phyloP scores from a whole-genome alignment of 1,140 invertebrate species.

The Bombus balteatus region DNA sequence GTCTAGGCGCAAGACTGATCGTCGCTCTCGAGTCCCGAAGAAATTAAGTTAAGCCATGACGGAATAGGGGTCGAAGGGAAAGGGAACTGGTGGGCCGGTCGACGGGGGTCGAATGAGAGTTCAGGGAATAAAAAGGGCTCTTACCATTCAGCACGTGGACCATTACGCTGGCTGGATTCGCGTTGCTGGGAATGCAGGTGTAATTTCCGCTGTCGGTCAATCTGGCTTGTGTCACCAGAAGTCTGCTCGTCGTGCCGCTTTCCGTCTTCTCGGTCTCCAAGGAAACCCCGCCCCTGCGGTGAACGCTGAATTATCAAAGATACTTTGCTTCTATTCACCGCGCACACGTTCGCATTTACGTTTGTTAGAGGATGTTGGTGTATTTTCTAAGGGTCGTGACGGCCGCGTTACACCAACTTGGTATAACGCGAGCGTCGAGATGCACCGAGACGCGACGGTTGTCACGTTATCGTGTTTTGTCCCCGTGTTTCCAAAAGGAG shows the following conservation, averaged over 20 bases:
- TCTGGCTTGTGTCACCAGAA: slow-evolving; percentile 93
- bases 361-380: slow-evolving; percentile 12
- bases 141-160: slow-evolving; percentile 96
- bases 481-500: no score
- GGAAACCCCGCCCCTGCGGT: slow-evolving; percentile 89
- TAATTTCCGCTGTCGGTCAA: slow-evolving; percentile 94
- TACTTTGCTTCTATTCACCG: slow-evolving; percentile 69
- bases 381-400: slow-evolving; percentile 31
- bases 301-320: slow-evolving; percentile 81
- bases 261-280: slow-evolving; percentile 96
- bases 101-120: slow-evolving; percentile 3
- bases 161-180: slow-evolving; percentile 92
- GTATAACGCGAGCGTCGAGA: no score
- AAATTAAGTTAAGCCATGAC: slow-evolving; percentile 46
- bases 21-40: slow-evolving; percentile 17
- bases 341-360: slow-evolving; percentile 35
- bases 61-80: neutral
- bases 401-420: neutral
- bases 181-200: slow-evolving; percentile 93
- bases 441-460: neutral
- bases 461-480: neutral
- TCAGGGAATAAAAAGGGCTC: slow-evolving; percentile 65
- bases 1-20: slow-evolving; percentile 53
- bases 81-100: neutral
- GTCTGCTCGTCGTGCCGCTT: slow-evolving; percentile 92